phyloP scores from a whole-genome alignment of 2,113 vertebrate genomes.

The Bujurquina vittata region DNA sequence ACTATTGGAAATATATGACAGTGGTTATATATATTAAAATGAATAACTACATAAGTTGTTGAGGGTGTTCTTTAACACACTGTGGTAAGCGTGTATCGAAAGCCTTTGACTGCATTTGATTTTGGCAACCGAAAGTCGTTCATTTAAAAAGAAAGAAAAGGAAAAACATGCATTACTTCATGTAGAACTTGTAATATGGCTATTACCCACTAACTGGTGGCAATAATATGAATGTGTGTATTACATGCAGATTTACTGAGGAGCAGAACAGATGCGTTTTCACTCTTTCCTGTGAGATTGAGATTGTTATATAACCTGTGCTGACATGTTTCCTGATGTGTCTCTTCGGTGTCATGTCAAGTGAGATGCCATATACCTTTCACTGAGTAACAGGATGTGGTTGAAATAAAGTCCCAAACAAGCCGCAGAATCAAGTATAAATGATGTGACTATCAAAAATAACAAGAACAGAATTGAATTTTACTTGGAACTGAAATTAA shows the following conservation, averaged over 20 bases:
- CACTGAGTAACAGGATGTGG: not conserved
- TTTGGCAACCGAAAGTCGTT: not conserved
- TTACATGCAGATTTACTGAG: not conserved
- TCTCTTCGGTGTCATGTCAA: not conserved
- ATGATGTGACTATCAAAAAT: too few relatives aligned
- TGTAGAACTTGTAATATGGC: not conserved
- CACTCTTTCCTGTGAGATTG: not conserved
- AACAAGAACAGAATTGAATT: not conserved
- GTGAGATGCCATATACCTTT: not conserved
- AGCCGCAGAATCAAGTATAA: not conserved
- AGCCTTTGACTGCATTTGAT: too few relatives aligned
- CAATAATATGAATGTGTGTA: not conserved
- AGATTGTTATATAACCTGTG: not conserved
- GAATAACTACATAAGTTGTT: not conserved
- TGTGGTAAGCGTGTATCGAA: too few relatives aligned
- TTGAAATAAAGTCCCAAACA: not conserved
- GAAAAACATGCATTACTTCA: not conserved
- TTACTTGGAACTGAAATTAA: not conserved
- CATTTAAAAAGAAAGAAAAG: not conserved
- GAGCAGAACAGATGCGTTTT: not conserved
- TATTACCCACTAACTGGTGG: not conserved
- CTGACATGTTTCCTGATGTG: not conserved
- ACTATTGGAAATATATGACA: conserved; percentile 25
- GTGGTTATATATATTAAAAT: conserved; percentile 33
- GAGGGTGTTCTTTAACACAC: not conserved